Evolutionary conservation across 2,888 invertebrate genomes (phyloP).

Genomic region (Tupiocoris notatus): DNA sequence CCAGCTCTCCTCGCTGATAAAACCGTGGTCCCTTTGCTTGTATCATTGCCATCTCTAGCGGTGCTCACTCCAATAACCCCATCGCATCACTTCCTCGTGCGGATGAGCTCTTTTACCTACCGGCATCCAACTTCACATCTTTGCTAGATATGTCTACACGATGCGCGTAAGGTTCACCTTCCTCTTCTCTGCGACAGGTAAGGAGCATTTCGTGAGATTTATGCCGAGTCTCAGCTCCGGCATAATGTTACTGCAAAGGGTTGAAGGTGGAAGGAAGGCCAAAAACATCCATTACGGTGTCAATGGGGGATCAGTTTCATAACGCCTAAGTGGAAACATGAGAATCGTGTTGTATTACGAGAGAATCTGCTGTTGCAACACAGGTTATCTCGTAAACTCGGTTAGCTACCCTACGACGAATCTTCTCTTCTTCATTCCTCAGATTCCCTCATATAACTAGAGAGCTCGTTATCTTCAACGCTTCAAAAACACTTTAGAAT

Average conservation of each 20-base stretch:
- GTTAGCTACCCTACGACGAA: no score
- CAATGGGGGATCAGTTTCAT: constrained; percentile 19
- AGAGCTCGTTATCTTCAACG: no score
- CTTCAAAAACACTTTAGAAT: no score
- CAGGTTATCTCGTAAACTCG: no score
- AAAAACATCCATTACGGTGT: not conserved
- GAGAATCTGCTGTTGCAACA: not conserved
- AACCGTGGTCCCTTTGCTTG: not conserved
- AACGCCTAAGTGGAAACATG: not conserved
- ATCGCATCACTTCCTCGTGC: not conserved
- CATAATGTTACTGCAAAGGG: constrained; percentile 21
- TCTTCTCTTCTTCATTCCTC: no score
- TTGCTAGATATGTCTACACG: no score
- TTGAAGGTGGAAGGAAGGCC: not conserved
- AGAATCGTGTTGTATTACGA: not conserved
- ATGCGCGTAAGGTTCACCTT: not conserved
- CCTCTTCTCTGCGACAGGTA: not conserved
- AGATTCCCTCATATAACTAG: no score
- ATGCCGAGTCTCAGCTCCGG: constrained; percentile 6
- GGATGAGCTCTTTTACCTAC: no score
- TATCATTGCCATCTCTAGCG: not conserved
- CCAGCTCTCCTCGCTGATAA: constrained; percentile 7
- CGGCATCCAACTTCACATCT: no score
- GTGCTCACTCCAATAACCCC: not conserved
- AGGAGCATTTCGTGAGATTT: not conserved